Percentiles rank a stretch among this genome's conserved stretches.
These are phyloP conservation scores for Upupa epops DNA, from an alignment of 2,113 vertebrate genomes.

Conservation along the genomic window DNA sequence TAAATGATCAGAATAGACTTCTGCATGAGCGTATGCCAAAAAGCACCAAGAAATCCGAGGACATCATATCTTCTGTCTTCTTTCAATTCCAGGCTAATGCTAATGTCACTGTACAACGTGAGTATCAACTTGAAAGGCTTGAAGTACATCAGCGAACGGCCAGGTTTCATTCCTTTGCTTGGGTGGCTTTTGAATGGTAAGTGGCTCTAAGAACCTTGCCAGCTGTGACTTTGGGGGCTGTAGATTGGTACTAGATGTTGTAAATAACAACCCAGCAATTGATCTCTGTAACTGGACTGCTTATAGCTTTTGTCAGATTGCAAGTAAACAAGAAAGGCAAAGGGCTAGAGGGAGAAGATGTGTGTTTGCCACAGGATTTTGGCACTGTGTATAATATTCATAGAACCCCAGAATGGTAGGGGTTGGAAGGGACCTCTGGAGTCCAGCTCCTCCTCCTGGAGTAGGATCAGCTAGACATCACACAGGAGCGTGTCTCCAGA, in stretches of 20 bases:
- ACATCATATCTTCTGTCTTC: not conserved
- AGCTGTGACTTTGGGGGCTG: not conserved
- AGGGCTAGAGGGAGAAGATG: not conserved
- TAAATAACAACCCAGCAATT: not conserved
- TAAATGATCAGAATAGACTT: not conserved
- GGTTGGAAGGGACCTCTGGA: too few species aligned
- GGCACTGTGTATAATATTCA: not conserved
- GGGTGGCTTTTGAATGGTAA: slow-evolving; percentile 88
- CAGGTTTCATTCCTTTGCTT: slow-evolving; percentile 82
- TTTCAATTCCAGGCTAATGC: slow-evolving; percentile 83
- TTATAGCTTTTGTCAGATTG: not conserved
- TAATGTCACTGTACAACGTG: slow-evolving; percentile 94
- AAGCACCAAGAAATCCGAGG: not conserved
- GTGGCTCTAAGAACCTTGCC: not conserved
- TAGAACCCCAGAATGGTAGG: too few species aligned
- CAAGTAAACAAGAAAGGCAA: not conserved
- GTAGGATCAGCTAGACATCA: too few species aligned
- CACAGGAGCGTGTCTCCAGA: too few species aligned
- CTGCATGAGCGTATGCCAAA: not conserved
- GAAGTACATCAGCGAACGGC: slow-evolving; percentile 84
- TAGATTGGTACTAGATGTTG: not conserved
- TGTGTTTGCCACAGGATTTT: not conserved
- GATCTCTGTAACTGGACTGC: not conserved
- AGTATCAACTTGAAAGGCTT: slow-evolving; percentile 90
- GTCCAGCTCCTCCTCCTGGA: not conserved